Evolutionary conservation across 1,140 invertebrate species (phyloP).

Genomic region (Globodera ellingtonae): DNA sequence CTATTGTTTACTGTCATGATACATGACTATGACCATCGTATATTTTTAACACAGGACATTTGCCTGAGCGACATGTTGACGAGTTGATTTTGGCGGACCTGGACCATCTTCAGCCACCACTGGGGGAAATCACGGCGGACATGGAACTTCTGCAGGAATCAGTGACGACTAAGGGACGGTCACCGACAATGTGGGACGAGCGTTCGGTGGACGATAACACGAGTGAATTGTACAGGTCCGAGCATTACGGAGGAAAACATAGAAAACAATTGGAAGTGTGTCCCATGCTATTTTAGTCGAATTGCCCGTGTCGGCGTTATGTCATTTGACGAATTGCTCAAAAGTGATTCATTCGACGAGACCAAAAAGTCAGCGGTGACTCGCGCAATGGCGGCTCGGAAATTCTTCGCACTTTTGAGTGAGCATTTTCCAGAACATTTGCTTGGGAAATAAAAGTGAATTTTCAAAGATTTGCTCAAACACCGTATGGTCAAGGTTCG

Average conservation of each 20-base stretch:
- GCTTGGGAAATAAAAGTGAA: neutral
- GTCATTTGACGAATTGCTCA: slow-evolving; percentile 4
- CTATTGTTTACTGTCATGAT: too few relatives aligned
- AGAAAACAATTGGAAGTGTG: neutral
- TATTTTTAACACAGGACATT: neutral
- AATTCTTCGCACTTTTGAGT: slow-evolving; percentile 28
- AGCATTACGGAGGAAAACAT: neutral
- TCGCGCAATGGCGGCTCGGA: slow-evolving; percentile 5
- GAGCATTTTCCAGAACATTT: slow-evolving; percentile 1
- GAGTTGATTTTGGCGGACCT: neutral
- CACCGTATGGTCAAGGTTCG: slow-evolving; percentile 12
- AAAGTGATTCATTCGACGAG: slow-evolving; percentile 4
- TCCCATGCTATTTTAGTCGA: neutral
- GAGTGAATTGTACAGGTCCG: neutral
- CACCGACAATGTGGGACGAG: neutral
- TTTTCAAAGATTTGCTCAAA: slow-evolving; percentile 21
- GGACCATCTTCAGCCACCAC: neutral
- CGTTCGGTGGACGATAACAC: neutral
- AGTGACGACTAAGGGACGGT: neutral
- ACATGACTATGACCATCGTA: too few relatives aligned
- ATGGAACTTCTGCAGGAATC: slow-evolving; percentile 9
- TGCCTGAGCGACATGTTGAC: too few relatives aligned
- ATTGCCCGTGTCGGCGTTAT: neutral
- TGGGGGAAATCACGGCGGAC: neutral
- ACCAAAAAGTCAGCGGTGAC: neutral